Base-by-base conservation (phyloP, 2,888 invertebrate species). In the Odontomyia ornata region DNA sequence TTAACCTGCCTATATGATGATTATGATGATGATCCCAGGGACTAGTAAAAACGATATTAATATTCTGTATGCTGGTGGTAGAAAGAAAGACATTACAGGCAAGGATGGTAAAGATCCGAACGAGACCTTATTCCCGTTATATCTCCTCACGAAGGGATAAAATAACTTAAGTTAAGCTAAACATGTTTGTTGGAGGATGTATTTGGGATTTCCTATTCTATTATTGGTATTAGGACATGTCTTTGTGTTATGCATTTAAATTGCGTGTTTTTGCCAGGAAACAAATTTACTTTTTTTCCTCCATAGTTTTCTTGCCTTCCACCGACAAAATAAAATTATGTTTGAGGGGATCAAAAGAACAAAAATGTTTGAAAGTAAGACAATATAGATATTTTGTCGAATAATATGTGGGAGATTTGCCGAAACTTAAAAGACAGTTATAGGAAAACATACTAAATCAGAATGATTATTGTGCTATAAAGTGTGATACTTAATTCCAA, bases 181-280 rank as follows among this genome's bases (percentile, higher is more conserved):
- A 77, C 76, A 79, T 79, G 77, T 77, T 76, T 69, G 76, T 43
- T 75, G 71, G 77, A 77, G 83, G 87, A 86, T 86, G 85, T 86
- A 84, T 85, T 84, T 82, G 83, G 87, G 86, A 86, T 86, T 86
- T 86, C 83, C 85, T 86, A 85, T 86, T 86, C 87, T 86, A 86
- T 86, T 86, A 86, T 87, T 86, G 86, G 86, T 84, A 86, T 86
- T 86, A 86, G 86, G 85, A 77, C 84, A 84, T 83, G 84, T 85
- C 84, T 86, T 84, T 86, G 86, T 86, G 86, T 86, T 86, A 86
- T 86, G 86, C 86, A 86, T 86, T 86, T 86, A 86, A 86, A 86
- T 86, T 86, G 85, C 86, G 86, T 86, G 84, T 85, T 86, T 86
- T 86, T 52, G 30, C 36, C 36, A 36, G 36, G 36, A 36, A 36